Conservation (phyloP, 92 coral and sea anemone species). For the Virgularia gustaviana region DNA sequence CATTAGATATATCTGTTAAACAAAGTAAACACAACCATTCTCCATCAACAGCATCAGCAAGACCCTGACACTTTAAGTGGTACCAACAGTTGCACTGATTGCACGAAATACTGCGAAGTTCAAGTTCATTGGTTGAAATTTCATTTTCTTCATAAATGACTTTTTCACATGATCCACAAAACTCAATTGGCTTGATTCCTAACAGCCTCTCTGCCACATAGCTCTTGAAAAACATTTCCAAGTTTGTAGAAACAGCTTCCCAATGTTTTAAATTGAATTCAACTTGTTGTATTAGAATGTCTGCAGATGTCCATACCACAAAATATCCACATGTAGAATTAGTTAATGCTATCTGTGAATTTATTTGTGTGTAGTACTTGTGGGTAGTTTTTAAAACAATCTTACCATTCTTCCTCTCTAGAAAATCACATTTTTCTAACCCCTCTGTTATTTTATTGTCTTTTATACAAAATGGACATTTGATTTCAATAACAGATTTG, state of each 20-base stretch:
- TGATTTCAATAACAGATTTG: neutral
- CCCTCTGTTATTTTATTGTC: neutral
- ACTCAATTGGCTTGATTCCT: conserved; percentile 3
- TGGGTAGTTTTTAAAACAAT: conserved; percentile 5
- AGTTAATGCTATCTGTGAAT: conserved; percentile 12
- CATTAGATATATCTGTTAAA: neutral
- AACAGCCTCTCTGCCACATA: conserved; percentile 14
- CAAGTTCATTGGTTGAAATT: neutral
- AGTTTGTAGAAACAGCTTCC: neutral
- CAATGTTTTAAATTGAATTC: conserved; percentile 4
- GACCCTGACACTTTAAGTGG: conserved; percentile 29
- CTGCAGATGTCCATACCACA: conserved; percentile 3
- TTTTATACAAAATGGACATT: conserved; percentile 10
- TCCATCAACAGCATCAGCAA: neutral
- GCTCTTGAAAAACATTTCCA: conserved; percentile 8
- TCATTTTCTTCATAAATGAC: conserved; percentile 21
- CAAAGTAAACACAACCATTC: conserved; percentile 2
- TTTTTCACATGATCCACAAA: conserved; percentile 37
- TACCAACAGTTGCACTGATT: conserved; percentile 29
- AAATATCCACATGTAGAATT: neutral
- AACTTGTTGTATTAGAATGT: neutral
- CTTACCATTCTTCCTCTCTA: neutral
- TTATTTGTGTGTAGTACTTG: conserved; percentile 1
- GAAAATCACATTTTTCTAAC: conserved; percentile 1
- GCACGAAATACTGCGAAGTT: conserved; percentile 35